Evolutionary conservation across 2,888 invertebrate genomes (phyloP), one percentile per base, ranked within the genome.

Genomic region (Meteorus colon): DNA sequence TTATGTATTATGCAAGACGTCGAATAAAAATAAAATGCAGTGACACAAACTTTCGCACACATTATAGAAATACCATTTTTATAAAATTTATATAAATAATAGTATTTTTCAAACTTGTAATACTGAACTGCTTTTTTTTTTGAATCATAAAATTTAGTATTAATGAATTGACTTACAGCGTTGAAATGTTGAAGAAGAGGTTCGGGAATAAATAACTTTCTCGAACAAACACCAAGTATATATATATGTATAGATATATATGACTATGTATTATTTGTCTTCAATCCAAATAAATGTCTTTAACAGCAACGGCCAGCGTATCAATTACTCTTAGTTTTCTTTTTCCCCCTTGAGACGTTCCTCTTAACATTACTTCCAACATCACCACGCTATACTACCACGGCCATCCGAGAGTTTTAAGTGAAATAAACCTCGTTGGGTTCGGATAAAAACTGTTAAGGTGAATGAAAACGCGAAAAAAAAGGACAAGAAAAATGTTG

Each of bases 251-350:
- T 24, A 14, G 8, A 10, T 45, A 48, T 48, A 10, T 55, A 19
- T 55, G 55, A 8, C 62, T 45, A 66, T 73, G 41, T 12, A 19
- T 73, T 71, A 55, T 55, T 55, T 55, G 62, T 76, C 55, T 75
- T 77, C 76, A 76, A 78, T 78, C 76, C 73, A 72, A 77, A 79
- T 74, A 69, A 79, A 79, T 79, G 77, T 76, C 73, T 72, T 31
- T 71, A 72, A 66, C n/a, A 41, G 69, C 41, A 65, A 19, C 34
- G n/a, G 37, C 63, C 41, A 66, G 19, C 62, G 76, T 63, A 73
- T 76, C 76, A 73, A 76, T 76, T 76, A 73, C 69, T 76, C 76
- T 73, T 73, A 65, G 62, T 76, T 76, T 76, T 67, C 67, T 72
- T 76, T 51, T 62, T 55, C 34, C 27, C 68, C 41, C 69, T 63